phyloP scores from a whole-genome alignment of 2,888 invertebrate species.

The Dynastes hyllus region DNA sequence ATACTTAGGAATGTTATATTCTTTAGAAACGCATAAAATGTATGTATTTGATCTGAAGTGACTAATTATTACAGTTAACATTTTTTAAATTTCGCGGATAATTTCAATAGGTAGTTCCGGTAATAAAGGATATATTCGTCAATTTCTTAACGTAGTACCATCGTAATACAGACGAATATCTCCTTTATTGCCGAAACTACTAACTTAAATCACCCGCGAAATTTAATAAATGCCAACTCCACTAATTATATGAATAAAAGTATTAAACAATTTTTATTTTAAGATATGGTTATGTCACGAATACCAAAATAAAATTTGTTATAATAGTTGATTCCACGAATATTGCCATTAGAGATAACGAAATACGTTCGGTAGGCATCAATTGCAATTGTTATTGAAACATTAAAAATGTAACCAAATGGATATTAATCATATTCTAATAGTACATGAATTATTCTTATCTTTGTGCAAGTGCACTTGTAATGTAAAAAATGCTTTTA shows the following conservation, averaged over 20 bases:
- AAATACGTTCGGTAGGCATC: conserved; percentile 87
- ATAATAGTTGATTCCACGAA: conserved; percentile 94
- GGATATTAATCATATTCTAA: conserved; percentile 12
- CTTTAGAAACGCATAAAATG: conserved; percentile 98
- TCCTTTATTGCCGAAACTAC: too few species aligned
- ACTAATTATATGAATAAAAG: too few species aligned
- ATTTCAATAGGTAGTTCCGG: too few species aligned
- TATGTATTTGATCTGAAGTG: conserved; percentile 67
- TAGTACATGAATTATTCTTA: not conserved
- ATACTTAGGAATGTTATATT: conserved; percentile 92
- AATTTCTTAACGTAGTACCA: too few species aligned
- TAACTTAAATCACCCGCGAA: too few species aligned
- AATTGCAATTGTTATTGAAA: conserved; percentile 35
- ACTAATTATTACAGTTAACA: too few species aligned
- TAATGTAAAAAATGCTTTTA: conserved; percentile 65
- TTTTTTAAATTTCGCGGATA: too few species aligned
- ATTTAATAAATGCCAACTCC: too few species aligned
- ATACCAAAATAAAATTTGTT: conserved; percentile 95
- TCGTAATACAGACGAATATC: too few species aligned
- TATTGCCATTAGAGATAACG: conserved; percentile 91
- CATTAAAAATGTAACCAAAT: conserved; percentile 8
- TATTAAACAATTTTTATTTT: conserved; percentile 58
- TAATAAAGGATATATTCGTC: too few species aligned
- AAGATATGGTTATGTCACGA: conserved; percentile 97
- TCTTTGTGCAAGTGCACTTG: conserved; percentile 2